Percentiles rank a stretch among this genome's conserved stretches.
Conservation (phyloP, 2,797 vertebrate species). For the Tauraco hartlaubi region DNA sequence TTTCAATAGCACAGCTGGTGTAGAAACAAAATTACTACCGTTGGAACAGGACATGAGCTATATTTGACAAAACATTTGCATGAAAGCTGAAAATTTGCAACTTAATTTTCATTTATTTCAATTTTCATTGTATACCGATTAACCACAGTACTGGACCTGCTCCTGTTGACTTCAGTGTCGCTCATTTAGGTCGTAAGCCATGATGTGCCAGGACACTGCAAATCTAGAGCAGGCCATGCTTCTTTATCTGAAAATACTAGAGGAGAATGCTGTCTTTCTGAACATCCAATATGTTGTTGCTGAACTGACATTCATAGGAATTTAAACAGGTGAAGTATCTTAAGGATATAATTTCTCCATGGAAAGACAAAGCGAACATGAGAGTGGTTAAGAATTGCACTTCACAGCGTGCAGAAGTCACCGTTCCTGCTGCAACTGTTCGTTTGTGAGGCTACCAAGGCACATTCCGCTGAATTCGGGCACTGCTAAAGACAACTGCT, state of each 20-base stretch:
- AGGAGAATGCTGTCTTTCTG: background rate
- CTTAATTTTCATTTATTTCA: conserved; percentile 1
- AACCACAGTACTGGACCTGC: background rate
- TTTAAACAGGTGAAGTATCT: background rate
- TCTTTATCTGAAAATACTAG: background rate
- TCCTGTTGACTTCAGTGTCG: background rate
- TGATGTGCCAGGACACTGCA: background rate
- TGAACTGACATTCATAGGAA: background rate
- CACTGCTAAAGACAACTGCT: background rate
- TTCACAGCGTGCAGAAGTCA: conserved; percentile 51
- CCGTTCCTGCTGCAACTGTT: conserved; percentile 55
- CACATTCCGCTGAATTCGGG: conserved; percentile 52
- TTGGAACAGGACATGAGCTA: conserved; percentile 48
- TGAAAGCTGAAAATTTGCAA: conserved; percentile 45
- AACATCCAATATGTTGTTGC: background rate
- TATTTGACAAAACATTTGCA: conserved; percentile 54
- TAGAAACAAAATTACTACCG: conserved; percentile 3
- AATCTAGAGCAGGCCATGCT: background rate
- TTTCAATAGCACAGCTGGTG: conserved; percentile 62
- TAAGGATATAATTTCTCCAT: conserved; percentile 21
- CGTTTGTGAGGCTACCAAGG: conserved; percentile 61
- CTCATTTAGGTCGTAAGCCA: background rate
- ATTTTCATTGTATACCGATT: background rate
- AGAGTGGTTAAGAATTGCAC: conserved; percentile 53
- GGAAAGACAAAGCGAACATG: conserved; percentile 13